A percentile compares a stretch with the other conserved stretches of the same genome.
Evolutionary conservation across 2,113 vertebrate species (phyloP).

Genomic region (Microtus pennsylvanicus): DNA sequence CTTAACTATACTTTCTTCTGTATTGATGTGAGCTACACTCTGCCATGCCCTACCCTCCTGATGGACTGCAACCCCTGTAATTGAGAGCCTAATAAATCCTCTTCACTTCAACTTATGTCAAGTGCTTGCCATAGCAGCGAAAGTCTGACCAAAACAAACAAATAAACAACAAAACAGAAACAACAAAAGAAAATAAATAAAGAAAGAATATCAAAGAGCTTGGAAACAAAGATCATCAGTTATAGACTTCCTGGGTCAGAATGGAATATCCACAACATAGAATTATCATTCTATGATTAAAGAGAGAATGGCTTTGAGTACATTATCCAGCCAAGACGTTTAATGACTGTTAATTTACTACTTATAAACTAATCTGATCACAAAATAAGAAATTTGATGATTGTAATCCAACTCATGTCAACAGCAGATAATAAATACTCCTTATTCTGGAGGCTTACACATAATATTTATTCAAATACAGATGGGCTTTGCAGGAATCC

Average conservation of each 20-base stretch:
- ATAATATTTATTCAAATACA: conserved; percentile 47
- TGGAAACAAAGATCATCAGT: neutral
- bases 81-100: neutral
- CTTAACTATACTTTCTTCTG: neutral
- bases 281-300: neutral
- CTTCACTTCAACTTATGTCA: neutral
- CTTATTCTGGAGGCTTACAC: conserved; percentile 36
- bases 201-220: neutral
- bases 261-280: neutral
- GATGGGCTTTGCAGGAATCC: neutral
- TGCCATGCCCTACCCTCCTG: neutral
- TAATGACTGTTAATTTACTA: conserved; percentile 20
- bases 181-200: neutral
- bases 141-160: neutral
- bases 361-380: conserved; percentile 25
- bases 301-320: conserved; percentile 7
- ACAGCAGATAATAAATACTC: conserved; percentile 22
- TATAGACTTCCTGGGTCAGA: neutral
- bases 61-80: neutral
- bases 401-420: neutral
- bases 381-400: conserved; percentile 27
- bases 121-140: neutral
- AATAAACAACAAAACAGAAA: neutral
- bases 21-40: neutral
- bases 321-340: conserved; percentile 29